Evolutionary conservation across 2,888 invertebrate genomes (phyloP).

Genomic region (Ectemnius continuus): DNA sequence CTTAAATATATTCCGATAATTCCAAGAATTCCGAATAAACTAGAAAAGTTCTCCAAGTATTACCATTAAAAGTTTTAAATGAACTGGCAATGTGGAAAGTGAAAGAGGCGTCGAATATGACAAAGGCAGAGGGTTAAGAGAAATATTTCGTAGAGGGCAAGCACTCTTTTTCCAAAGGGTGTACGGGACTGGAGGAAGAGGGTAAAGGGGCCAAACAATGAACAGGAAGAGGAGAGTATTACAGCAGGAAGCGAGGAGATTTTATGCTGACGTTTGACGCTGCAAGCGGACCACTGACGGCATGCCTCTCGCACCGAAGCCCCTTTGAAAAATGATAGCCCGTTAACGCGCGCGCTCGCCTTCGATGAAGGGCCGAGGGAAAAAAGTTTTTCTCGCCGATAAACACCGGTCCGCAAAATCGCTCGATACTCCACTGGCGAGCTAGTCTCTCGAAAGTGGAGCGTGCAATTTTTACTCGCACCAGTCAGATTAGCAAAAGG

Average conservation of each 20-base stretch:
- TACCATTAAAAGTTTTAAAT: no score
- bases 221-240: constrained; percentile 73
- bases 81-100: no score
- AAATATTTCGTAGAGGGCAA: no score
- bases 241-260: constrained; percentile 52
- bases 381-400: constrained; percentile 68
- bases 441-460: no score
- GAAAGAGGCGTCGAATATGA: no score
- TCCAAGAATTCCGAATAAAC: no score
- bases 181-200: constrained; percentile 17
- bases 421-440: no score
- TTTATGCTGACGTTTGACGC: constrained; percentile 66
- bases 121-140: no score
- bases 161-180: neutral
- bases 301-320: constrained; percentile 51
- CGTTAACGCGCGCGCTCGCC: constrained; percentile 61
- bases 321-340: constrained; percentile 76
- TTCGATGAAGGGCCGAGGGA: constrained; percentile 67
- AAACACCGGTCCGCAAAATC: constrained; percentile 57
- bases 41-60: no score
- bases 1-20: no score
- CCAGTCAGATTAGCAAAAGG: no score
- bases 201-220: constrained; percentile 37
- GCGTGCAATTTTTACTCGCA: no score
- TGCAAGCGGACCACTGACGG: constrained; percentile 55